These are phyloP conservation scores for Crotalus viridis DNA, from an alignment of 2,113 vertebrate genomes.

Conservation along the genomic window DNA sequence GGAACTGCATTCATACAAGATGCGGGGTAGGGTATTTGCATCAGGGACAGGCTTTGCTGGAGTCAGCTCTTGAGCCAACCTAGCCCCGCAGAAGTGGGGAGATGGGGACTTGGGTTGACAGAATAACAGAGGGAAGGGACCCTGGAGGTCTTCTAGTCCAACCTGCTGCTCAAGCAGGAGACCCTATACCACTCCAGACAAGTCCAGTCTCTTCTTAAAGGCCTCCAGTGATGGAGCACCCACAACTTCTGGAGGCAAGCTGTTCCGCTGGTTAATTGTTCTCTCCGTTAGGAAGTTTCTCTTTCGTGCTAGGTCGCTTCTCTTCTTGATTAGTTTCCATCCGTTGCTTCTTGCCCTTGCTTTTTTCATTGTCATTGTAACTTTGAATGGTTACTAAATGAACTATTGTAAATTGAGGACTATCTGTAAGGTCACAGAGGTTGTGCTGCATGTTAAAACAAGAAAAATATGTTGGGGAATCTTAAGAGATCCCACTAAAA, in stretches of 20 bases:
- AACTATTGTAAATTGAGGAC: neutral
- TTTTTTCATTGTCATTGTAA: neutral
- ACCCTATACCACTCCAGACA: too few relatives aligned
- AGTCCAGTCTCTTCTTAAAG: too few relatives aligned
- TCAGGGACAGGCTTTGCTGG: neutral
- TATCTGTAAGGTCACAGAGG: neutral
- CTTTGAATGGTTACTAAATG: neutral
- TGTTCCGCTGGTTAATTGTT: too few relatives aligned
- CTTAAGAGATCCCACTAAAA: neutral
- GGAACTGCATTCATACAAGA: neutral
- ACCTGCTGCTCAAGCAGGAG: too few relatives aligned
- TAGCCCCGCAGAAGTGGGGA: neutral
- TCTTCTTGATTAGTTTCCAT: too few relatives aligned
- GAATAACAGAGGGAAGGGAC: too few relatives aligned
- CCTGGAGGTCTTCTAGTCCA: too few relatives aligned
- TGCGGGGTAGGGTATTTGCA: neutral
- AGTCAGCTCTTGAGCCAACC: neutral
- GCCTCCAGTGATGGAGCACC: neutral
- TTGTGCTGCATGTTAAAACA: neutral
- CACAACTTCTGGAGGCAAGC: neutral
- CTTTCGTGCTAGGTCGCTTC: too few relatives aligned
- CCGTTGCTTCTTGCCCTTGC: too few relatives aligned
- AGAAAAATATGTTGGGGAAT: neutral
- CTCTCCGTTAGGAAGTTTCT: too few relatives aligned
- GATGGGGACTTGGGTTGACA: neutral